phyloP scores from a whole-genome alignment of 2,888 invertebrate species.

The Eueremaeus valkanovi region DNA sequence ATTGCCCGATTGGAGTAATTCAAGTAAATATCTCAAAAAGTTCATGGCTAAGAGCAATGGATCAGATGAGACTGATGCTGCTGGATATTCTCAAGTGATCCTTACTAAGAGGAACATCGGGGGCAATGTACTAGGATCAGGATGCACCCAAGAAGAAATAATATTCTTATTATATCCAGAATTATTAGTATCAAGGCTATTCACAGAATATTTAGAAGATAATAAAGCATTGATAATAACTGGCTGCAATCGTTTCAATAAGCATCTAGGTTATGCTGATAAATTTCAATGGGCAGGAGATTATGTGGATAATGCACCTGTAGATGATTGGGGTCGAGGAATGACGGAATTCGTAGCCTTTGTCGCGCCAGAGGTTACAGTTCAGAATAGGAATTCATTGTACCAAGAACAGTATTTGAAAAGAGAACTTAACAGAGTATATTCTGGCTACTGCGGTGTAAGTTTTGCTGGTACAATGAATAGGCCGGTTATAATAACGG shows the following conservation, averaged over 20 bases:
- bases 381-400: conserved; percentile 53
- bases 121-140: conserved; percentile 81
- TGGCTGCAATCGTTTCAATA: conserved; percentile 74
- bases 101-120: conserved; percentile 91
- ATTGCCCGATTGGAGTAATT: conserved; percentile 63
- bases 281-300: background rate
- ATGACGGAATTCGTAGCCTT: background rate
- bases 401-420: conserved; percentile 52
- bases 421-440: conserved; percentile 64
- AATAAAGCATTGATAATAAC: conserved; percentile 78
- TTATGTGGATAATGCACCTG: background rate
- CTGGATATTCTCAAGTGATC: conserved; percentile 81
- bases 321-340: background rate
- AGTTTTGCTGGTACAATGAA: background rate
- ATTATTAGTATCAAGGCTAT: conserved; percentile 75
- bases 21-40: conserved; percentile 58
- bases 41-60: conserved; percentile 69
- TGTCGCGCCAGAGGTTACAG: background rate
- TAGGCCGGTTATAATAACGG: conserved; percentile 67
- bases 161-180: conserved; percentile 94
- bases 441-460: no score
- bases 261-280: conserved; percentile 61
- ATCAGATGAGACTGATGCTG: conserved; percentile 77
- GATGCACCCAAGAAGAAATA: conserved; percentile 96
- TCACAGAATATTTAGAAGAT: conserved; percentile 71